Conservation (phyloP, 2,888 invertebrate genomes). For the Sphaeridia pumilis region DNA sequence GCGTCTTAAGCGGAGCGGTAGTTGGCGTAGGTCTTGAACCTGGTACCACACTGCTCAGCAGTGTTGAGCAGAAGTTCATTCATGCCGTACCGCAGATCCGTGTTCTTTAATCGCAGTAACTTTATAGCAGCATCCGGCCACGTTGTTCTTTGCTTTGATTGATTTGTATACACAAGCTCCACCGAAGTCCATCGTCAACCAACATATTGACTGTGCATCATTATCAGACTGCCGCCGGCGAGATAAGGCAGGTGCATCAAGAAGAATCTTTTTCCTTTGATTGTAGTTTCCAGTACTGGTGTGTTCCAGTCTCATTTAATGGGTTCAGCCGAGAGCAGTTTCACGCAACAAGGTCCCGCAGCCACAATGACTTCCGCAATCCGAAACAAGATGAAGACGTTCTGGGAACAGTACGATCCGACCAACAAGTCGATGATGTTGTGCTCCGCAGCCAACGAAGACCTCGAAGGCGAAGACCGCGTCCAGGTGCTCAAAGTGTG, state of each 20-base stretch:
- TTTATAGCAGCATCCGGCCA: too few species aligned
- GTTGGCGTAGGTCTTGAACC: too few species aligned
- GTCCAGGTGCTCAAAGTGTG: conserved; percentile 43
- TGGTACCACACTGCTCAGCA: too few species aligned
- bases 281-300: neutral
- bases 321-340: neutral
- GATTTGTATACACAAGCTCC: too few species aligned
- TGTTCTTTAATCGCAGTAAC: too few species aligned
- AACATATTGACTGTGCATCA: too few species aligned
- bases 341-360: neutral
- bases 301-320: neutral
- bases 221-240: too few species aligned
- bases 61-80: too few species aligned
- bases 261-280: neutral
- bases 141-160: too few species aligned
- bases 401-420: conserved; percentile 38
- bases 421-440: conserved; percentile 43
- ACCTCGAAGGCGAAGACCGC: conserved; percentile 40
- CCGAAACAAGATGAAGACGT: conserved; percentile 36
- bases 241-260: neutral
- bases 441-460: conserved; percentile 40
- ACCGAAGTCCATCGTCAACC: too few species aligned
- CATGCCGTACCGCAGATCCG: too few species aligned
- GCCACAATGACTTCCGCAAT: conserved; percentile 13
- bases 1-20: too few species aligned